Base-by-base conservation (phyloP, 2,797 vertebrate genomes). In the Choloepus didactylus region DNA sequence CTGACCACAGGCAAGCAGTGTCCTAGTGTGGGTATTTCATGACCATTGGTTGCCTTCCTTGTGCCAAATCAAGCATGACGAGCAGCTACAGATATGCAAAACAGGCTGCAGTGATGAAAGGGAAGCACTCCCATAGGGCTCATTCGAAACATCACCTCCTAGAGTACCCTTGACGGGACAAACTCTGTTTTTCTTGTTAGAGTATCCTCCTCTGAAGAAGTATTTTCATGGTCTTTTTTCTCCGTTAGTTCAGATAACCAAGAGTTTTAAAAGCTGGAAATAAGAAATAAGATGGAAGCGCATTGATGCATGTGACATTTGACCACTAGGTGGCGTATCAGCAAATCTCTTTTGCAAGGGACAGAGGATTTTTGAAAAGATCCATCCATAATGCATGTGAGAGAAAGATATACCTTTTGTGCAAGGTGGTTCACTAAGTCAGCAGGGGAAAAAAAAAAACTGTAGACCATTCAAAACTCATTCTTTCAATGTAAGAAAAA, bases 321-420 rank as follows among this genome's bases (percentile, higher is more conserved):
- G 51, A 87, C 97, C 96, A 25, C 96, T 83, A 98, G 98, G 95
- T 98, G 98, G 98, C 94, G 12, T 0, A 67, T 92, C 49, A 82
- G 95, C 64, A 29, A 90, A 94, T 87, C 56, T 72, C 60, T 41
- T 96, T 67, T 91, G 73, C 29, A 25, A 3, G 1, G 10, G 35
- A n/a, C 21, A n/a, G 46, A 79, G 7, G 56, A 85, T 87, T 51
- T 44, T 21, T 19, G 11, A 80, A 86, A 86, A 60, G 73, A n/a
- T 23, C 27, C 16, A 35, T 83, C 66, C 25, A 12, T 89, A 72
- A 31, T 59, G 35, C 41, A 35, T 38, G 27, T 86, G 72, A 94
- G 27, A 35, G 44, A 59, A 95, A 91, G 10, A 6, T 75, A 19
- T 15, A 29, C 9, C 14, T 54, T 46, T 5, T 66, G 11, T 23